Evolutionary conservation across 2,888 invertebrate genomes (phyloP).

Genomic region (Laothoe populi): DNA sequence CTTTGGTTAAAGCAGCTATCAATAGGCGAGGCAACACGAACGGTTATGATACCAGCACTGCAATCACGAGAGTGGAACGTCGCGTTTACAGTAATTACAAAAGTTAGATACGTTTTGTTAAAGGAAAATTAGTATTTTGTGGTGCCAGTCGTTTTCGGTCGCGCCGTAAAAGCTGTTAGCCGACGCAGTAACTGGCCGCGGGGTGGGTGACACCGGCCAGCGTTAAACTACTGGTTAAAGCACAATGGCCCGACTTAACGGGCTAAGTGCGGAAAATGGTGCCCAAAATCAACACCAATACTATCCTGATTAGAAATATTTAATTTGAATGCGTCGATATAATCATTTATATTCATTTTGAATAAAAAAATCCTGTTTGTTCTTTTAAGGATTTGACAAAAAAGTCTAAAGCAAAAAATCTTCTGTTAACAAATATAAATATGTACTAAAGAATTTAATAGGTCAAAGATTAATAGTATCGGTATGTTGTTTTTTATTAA

Average conservation of each 20-base stretch:
- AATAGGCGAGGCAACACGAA: constrained; percentile 1
- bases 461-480: no score
- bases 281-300: neutral
- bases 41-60: constrained; percentile 44
- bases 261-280: neutral
- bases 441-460: no score
- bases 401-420: no score
- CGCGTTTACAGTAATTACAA: constrained; percentile 78
- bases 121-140: constrained; percentile 78
- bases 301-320: no score
- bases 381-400: no score
- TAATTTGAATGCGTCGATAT: no score
- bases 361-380: no score
- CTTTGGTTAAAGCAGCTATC: constrained; percentile 1
- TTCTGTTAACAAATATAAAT: no score
- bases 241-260: neutral
- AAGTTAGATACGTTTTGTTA: constrained; percentile 76
- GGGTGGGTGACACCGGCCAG: constrained; percentile 36
- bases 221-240: constrained; percentile 30
- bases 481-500: no score
- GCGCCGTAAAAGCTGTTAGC: constrained; percentile 67
- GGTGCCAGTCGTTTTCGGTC: constrained; percentile 69
- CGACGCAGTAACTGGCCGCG: constrained; percentile 52
- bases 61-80: constrained; percentile 66
- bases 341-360: no score